Evolutionary conservation across 1,140 invertebrate species (phyloP).

Genomic region (Zaprionus nigranus): DNA sequence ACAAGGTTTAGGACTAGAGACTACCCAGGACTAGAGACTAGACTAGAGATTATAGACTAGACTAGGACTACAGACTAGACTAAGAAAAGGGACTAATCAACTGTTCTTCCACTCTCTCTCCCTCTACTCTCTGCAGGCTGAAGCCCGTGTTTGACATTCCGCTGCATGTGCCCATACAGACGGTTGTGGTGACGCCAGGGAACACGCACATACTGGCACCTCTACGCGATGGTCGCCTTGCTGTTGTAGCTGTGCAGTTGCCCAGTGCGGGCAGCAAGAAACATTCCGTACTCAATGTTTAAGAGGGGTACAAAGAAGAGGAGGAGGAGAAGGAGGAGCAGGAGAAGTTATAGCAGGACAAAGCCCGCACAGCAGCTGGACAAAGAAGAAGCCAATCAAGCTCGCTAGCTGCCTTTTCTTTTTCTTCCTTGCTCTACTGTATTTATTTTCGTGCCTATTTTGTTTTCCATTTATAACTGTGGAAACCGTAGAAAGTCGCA

Average conservation of each 20-base stretch:
- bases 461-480: background rate
- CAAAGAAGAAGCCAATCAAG: conserved; percentile 8
- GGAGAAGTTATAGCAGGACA: background rate
- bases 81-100: background rate
- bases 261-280: conserved; percentile 70
- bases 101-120: background rate
- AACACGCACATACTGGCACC: conserved; percentile 88
- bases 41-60: too few relatives aligned
- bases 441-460: conserved; percentile 1
- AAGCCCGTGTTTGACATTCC: conserved; percentile 86
- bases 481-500: conserved; percentile 3
- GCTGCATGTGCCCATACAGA: conserved; percentile 87
- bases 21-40: conserved; percentile 28
- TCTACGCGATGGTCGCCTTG: conserved; percentile 87
- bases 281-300: conserved; percentile 84
- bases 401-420: background rate
- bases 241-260: conserved; percentile 85
- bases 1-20: too few relatives aligned
- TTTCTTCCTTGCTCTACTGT: background rate
- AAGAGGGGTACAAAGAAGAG: conserved; percentile 2
- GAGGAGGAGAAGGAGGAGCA: background rate
- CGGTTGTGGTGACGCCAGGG: conserved; percentile 86
- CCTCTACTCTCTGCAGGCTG: conserved; percentile 68
- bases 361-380: background rate
- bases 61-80: too few relatives aligned